phyloP scores from a whole-genome alignment of 2,113 vertebrate species.

The Labeo rohita region DNA sequence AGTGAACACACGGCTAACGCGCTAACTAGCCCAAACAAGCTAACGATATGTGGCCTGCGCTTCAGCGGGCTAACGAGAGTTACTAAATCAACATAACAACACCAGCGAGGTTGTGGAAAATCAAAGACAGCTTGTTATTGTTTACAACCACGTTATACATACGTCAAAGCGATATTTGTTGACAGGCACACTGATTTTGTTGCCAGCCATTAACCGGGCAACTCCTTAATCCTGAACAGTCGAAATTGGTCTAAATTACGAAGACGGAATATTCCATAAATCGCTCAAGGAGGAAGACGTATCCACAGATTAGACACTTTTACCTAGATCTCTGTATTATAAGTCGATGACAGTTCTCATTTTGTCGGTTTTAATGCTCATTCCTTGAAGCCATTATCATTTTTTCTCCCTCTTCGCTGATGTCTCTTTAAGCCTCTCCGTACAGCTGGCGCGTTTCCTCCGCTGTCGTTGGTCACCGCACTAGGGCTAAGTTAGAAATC shows the following conservation, averaged over 20 bases:
- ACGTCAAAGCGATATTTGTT: constrained; percentile 4
- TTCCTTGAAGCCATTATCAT: constrained; percentile 57
- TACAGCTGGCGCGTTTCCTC: constrained; percentile 34
- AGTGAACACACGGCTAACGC: constrained; percentile 31
- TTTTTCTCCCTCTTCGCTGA: constrained; percentile 53
- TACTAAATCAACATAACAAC: neutral
- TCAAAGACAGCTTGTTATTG: neutral
- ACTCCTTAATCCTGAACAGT: constrained; percentile 56
- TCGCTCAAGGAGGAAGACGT: neutral
- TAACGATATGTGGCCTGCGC: constrained; percentile 45
- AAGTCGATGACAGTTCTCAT: constrained; percentile 15
- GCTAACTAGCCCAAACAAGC: constrained; percentile 47
- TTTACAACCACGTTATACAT: neutral
- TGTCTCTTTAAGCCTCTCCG: constrained; percentile 54
- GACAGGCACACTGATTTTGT: neutral
- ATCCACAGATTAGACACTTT: constrained; percentile 12
- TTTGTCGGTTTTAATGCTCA: constrained; percentile 40
- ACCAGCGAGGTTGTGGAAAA: neutral
- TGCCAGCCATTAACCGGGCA: constrained; percentile 48
- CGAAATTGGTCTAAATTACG: constrained; percentile 40
- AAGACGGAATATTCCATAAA: neutral
- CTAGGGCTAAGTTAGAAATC: neutral
- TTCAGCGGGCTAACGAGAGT: constrained; percentile 20
- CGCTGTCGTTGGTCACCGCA: neutral
- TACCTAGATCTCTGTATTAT: constrained; percentile 41